Evolutionary conservation across 2,888 invertebrate species (phyloP).

Genomic region (Omphaloscelis lunosa): DNA sequence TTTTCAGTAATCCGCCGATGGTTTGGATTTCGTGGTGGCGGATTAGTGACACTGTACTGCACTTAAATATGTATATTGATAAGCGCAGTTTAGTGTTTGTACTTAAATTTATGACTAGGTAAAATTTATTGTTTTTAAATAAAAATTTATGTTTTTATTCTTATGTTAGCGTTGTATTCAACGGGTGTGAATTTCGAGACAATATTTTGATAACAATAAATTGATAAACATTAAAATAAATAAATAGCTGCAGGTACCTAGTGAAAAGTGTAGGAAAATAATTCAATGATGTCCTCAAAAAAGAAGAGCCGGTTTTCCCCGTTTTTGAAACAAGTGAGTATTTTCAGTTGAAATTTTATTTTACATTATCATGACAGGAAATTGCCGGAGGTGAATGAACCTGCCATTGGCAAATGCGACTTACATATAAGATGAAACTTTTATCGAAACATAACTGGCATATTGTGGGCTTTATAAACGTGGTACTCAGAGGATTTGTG

Average conservation of each 20-base stretch:
- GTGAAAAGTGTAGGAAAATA: neutral
- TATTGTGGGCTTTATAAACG: too few species aligned
- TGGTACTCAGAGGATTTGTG: too few species aligned
- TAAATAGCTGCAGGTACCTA: conserved; percentile 8
- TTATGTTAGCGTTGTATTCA: neutral
- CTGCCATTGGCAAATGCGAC: neutral
- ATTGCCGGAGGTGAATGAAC: neutral
- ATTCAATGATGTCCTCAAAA: conserved; percentile 43
- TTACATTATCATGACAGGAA: neutral
- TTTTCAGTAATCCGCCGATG: neutral
- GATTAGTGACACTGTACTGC: neutral
- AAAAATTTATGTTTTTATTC: conserved; percentile 8
- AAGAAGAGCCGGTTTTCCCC: conserved; percentile 58
- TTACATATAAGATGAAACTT: conserved; percentile 63
- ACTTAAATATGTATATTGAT: conserved; percentile 8
- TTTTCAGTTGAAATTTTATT: neutral
- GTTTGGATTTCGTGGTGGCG: neutral
- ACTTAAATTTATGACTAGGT: conserved; percentile 26
- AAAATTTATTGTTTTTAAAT: conserved; percentile 17
- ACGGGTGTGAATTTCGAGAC: conserved; percentile 9
- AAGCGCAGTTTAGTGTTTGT: neutral
- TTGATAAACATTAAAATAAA: neutral
- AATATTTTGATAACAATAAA: neutral
- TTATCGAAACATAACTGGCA: too few species aligned
- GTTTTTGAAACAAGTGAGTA: conserved; percentile 65